phyloP scores from a whole-genome alignment of 2,797 vertebrate genomes.

The Dendrocincla tyrannina region DNA sequence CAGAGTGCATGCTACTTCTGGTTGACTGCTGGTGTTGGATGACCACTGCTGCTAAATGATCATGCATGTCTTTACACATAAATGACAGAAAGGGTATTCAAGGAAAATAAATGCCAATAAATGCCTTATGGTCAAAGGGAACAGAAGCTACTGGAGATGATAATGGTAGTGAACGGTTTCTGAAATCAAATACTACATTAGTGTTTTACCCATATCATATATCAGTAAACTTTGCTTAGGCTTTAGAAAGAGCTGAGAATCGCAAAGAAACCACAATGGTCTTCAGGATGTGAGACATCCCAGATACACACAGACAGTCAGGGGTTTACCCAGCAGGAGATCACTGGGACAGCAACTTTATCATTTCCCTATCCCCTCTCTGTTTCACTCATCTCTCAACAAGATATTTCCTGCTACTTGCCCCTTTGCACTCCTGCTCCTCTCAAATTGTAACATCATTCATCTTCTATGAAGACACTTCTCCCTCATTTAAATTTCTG shows the following conservation, averaged over 20 bases:
- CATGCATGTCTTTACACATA: not conserved
- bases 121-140: not conserved
- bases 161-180: not conserved
- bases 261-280: not conserved
- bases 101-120: not conserved
- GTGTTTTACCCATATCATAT: not conserved
- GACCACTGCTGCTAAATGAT: not conserved
- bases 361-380: not conserved
- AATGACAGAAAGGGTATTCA: not conserved
- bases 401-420: constrained; percentile 1
- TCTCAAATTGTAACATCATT: not conserved
- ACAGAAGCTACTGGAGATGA: not conserved
- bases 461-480: constrained; percentile 6
- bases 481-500: constrained; percentile 10
- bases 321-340: not conserved
- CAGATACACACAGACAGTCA: not conserved
- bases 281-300: not conserved
- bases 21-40: not conserved
- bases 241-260: not conserved
- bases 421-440: not conserved
- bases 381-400: constrained; percentile 1
- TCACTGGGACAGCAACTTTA: not conserved
- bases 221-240: not conserved
- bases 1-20: not conserved
- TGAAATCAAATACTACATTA: not conserved